These are phyloP conservation scores for Diplosoma virens DNA, from an alignment of 23 tunicate genomes.

Conservation along the genomic window DNA sequence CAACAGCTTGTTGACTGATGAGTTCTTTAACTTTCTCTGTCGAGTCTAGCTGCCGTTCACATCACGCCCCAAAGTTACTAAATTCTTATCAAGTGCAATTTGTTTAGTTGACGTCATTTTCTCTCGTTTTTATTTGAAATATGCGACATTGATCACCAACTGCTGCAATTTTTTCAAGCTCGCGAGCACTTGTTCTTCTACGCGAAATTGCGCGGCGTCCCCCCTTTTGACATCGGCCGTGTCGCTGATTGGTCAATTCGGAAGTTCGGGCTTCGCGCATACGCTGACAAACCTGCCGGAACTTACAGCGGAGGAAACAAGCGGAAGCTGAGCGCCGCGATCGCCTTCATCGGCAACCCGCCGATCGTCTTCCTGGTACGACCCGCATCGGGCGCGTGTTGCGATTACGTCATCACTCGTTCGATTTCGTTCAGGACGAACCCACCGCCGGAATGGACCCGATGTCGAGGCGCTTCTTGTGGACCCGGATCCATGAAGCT, in stretches of 20 bases:
- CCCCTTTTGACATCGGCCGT: slow-evolving; percentile 56
- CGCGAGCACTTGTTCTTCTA: slow-evolving; percentile 87
- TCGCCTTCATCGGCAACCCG: slow-evolving; percentile 93
- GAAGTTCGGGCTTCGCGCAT: slow-evolving; percentile 70
- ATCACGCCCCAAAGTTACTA: too few species aligned
- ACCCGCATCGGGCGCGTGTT: not conserved
- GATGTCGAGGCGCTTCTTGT: slow-evolving; percentile 77
- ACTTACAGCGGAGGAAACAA: slow-evolving; percentile 98
- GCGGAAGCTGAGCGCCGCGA: slow-evolving; percentile 92
- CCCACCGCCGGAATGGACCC: slow-evolving; percentile 99
- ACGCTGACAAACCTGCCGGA: slow-evolving; percentile 84
- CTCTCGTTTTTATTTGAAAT: too few species aligned
- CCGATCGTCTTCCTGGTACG: slow-evolving; percentile 87
- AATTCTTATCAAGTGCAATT: too few species aligned
- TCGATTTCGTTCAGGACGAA: slow-evolving; percentile 60
- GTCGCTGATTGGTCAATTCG: slow-evolving; percentile 83
- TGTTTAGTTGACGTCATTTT: too few species aligned
- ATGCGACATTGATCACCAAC: too few species aligned
- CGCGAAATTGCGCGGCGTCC: slow-evolving; percentile 89
- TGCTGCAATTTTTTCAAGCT: slow-evolving; percentile 43
- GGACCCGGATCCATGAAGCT: slow-evolving; percentile 80
- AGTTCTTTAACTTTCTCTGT: too few species aligned
- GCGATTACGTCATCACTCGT: too few species aligned
- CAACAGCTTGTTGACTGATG: slow-evolving; percentile 71
- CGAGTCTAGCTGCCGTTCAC: too few species aligned